These are phyloP conservation scores for Drosophila equinoxialis DNA, from an alignment of 1,140 invertebrate species.

Conservation along the genomic window DNA sequence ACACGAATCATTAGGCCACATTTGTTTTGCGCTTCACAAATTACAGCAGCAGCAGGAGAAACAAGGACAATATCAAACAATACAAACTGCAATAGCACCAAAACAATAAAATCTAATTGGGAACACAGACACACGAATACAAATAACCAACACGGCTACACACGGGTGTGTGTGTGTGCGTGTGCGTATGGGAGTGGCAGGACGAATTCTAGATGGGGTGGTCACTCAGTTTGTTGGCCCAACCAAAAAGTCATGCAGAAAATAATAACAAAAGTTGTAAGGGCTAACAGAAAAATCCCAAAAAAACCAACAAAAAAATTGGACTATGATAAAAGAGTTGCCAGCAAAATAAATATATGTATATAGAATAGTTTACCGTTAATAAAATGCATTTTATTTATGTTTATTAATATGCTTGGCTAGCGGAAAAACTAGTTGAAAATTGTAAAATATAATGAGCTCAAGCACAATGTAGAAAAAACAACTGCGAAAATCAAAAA, in stretches of 20 bases:
- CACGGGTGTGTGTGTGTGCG: not conserved
- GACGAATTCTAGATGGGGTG: not conserved
- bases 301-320: not conserved
- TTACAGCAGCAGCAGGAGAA: conserved; percentile 57
- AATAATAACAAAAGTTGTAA: not conserved
- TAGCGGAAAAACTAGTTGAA: conserved; percentile 40
- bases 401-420: conserved; percentile 48
- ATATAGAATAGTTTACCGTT: conserved; percentile 13
- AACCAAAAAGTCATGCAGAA: not conserved
- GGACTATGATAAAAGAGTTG: not conserved
- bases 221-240: not conserved
- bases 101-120: conserved; percentile 79
- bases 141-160: conserved; percentile 14
- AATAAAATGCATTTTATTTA: conserved; percentile 37
- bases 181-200: not conserved
- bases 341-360: not conserved
- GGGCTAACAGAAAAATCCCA: conserved; percentile 17
- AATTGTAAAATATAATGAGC: conserved; percentile 15
- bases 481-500: not conserved
- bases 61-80: conserved; percentile 49
- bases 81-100: conserved; percentile 63
- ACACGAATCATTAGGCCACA: conserved; percentile 66
- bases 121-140: conserved; percentile 46
- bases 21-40: conserved; percentile 77
- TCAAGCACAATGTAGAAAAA: not conserved